Conservation (phyloP, 2,888 invertebrate species). For the Amaurobius ferox region DNA sequence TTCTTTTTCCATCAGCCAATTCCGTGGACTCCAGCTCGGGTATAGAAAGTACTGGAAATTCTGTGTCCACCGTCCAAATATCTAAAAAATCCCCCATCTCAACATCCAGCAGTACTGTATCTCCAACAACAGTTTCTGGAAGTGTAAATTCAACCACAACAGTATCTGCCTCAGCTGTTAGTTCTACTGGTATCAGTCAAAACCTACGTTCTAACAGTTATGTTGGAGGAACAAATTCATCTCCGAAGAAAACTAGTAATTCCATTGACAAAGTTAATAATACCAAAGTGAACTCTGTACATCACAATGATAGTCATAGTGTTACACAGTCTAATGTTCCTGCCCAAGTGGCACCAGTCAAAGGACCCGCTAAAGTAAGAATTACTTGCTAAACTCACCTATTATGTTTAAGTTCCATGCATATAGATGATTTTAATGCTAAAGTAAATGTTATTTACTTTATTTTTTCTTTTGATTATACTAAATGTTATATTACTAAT, state of each 20-base stretch:
- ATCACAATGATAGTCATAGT: slow-evolving; percentile 48
- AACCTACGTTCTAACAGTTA: slow-evolving; percentile 65
- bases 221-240: slow-evolving; percentile 29
- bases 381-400: too few relatives aligned
- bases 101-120: slow-evolving; percentile 42
- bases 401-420: too few relatives aligned
- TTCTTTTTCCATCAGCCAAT: slow-evolving; percentile 25
- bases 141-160: slow-evolving; percentile 57
- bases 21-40: slow-evolving; percentile 51
- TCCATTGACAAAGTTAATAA: slow-evolving; percentile 47
- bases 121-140: slow-evolving; percentile 54
- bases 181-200: slow-evolving; percentile 64
- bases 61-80: slow-evolving; percentile 66
- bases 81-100: slow-evolving; percentile 57
- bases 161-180: slow-evolving; percentile 55
- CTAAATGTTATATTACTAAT: too few relatives aligned
- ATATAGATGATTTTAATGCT: too few relatives aligned
- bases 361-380: slow-evolving; percentile 47
- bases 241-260: slow-evolving; percentile 39
- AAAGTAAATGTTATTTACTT: too few relatives aligned
- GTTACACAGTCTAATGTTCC: slow-evolving; percentile 42
- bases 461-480: too few relatives aligned
- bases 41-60: slow-evolving; percentile 33
- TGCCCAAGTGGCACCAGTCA: slow-evolving; percentile 22
- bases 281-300: slow-evolving; percentile 55